Percentiles rank a stretch among this genome's conserved stretches.
Conservation (phyloP, 1,140 invertebrate species). For the Lerema accius region DNA sequence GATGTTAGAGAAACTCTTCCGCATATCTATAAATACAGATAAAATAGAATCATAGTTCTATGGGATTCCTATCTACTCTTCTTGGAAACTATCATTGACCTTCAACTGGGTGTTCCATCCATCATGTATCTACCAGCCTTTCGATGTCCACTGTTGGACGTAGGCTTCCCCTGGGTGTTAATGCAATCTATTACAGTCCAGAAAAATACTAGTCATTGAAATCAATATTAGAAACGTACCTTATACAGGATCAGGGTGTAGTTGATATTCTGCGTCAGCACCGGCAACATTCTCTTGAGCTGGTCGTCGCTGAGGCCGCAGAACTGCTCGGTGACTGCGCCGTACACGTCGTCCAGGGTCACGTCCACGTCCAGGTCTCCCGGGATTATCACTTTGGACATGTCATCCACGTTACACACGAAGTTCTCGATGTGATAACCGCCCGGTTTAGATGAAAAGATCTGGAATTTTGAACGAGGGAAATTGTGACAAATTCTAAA, state of each 20-base stretch:
- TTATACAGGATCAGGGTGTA: slow-evolving; percentile 79
- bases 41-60: too few relatives aligned
- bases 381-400: slow-evolving; percentile 50
- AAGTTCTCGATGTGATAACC: slow-evolving; percentile 51
- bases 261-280: slow-evolving; percentile 81
- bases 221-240: slow-evolving; percentile 55
- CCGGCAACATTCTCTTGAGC: slow-evolving; percentile 70
- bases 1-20: too few relatives aligned
- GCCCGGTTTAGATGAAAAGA: slow-evolving; percentile 45
- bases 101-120: too few relatives aligned
- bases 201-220: too few relatives aligned
- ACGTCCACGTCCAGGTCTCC: slow-evolving; percentile 50
- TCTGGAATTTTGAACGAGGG: slow-evolving; percentile 48
- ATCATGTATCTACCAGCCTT: too few relatives aligned
- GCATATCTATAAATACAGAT: too few relatives aligned
- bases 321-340: slow-evolving; percentile 63
- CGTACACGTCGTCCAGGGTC: slow-evolving; percentile 56
- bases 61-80: too few relatives aligned
- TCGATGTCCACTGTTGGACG: too few relatives aligned
- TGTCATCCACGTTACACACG: slow-evolving; percentile 55
- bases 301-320: slow-evolving; percentile 74
- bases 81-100: too few relatives aligned
- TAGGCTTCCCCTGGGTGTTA: too few relatives aligned
- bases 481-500: too few relatives aligned
- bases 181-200: too few relatives aligned